These are phyloP conservation scores for Acridotheres tristis DNA, from an alignment of 2,797 vertebrate species.

Conservation along the genomic window DNA sequence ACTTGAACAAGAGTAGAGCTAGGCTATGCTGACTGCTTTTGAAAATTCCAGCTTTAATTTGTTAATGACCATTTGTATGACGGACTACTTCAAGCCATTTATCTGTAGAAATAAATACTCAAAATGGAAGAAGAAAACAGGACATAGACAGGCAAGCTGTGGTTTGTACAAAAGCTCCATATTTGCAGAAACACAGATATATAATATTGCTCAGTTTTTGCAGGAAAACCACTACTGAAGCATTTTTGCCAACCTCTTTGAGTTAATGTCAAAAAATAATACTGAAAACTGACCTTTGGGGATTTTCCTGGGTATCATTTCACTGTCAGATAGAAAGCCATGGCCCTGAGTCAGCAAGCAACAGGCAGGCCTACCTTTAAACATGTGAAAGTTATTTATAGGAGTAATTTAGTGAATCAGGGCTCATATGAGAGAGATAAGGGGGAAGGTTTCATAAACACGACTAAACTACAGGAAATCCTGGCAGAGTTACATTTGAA, in stretches of 20 bases:
- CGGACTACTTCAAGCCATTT: constrained; percentile 19
- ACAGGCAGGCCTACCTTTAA: not conserved
- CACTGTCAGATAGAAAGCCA: not conserved
- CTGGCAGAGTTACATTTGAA: not conserved
- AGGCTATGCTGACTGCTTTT: not conserved
- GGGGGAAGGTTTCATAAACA: not conserved
- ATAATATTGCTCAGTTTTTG: constrained; percentile 30
- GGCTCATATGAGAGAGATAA: not conserved
- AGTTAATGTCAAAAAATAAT: constrained; percentile 20
- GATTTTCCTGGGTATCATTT: constrained; percentile 46
- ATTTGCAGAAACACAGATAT: constrained; percentile 50
- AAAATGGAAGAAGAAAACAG: constrained; percentile 36
- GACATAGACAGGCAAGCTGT: constrained; percentile 19
- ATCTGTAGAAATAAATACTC: constrained; percentile 25
- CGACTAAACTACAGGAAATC: not conserved
- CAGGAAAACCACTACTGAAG: constrained; percentile 38
- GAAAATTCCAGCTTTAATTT: constrained; percentile 43
- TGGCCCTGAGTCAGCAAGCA: constrained; percentile 25
- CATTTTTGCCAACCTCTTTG: constrained; percentile 9
- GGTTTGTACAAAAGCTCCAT: constrained; percentile 38
- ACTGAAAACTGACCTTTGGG: constrained; percentile 41
- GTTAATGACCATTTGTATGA: constrained; percentile 12
- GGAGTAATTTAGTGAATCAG: not conserved
- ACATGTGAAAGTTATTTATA: constrained; percentile 24
- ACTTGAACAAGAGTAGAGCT: not conserved